These are phyloP conservation scores for Oligia latruncula DNA, from an alignment of 2,888 invertebrate species.

Conservation along the genomic window DNA sequence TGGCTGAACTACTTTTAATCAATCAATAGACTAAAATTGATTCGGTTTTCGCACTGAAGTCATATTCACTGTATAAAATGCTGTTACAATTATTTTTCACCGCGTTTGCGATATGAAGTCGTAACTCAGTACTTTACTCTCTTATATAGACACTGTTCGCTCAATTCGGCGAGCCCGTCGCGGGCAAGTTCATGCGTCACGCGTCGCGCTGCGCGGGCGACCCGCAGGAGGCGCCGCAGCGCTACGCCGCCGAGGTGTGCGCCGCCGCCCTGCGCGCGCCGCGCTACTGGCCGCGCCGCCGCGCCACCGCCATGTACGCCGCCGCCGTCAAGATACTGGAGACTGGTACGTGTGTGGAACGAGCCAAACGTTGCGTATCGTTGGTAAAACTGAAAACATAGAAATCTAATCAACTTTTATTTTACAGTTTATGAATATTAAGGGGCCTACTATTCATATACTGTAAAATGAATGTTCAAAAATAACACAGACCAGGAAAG, in stretches of 20 bases:
- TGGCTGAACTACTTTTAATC: too few species aligned
- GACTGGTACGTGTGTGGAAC: slow-evolving; percentile 74
- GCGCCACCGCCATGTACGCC: slow-evolving; percentile 91
- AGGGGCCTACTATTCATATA: too few species aligned
- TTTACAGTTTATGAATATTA: too few species aligned
- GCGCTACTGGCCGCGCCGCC: slow-evolving; percentile 94
- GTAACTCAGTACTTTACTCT: not conserved
- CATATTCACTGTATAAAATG: not conserved
- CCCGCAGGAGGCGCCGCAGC: slow-evolving; percentile 94
- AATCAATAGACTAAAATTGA: not conserved
- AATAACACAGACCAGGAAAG: not conserved
- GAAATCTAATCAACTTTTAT: not conserved
- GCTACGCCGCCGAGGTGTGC: slow-evolving; percentile 94
- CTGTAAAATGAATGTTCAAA: not conserved
- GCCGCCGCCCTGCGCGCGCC: slow-evolving; percentile 95
- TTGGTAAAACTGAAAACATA: not conserved
- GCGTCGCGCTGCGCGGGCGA: slow-evolving; percentile 92
- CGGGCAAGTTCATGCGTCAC: slow-evolving; percentile 91
- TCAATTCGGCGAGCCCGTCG: slow-evolving; percentile 92
- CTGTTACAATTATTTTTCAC: not conserved
- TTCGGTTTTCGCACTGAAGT: not conserved
- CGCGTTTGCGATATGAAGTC: not conserved
- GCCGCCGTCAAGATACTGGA: slow-evolving; percentile 91
- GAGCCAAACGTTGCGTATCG: too few species aligned
- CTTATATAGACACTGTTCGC: slow-evolving; percentile 91